These are phyloP conservation scores for Diarsia rubi DNA, from an alignment of 2,888 invertebrate genomes.

Conservation along the genomic window DNA sequence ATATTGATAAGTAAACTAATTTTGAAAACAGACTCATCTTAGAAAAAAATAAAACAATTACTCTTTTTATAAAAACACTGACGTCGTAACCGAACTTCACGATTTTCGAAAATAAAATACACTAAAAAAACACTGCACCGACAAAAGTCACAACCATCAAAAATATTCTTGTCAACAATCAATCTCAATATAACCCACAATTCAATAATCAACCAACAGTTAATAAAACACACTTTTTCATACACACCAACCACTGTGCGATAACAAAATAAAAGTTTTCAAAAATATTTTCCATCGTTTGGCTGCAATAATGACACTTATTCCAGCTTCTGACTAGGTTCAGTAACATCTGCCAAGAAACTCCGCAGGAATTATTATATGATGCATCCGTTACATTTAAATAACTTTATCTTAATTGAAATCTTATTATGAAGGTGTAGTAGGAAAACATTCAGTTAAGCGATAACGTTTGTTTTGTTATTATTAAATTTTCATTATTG, in stretches of 20 bases:
- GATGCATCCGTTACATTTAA: slow-evolving; percentile 81
- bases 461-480: slow-evolving; percentile 49
- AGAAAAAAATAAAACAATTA: background rate
- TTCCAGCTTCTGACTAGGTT: slow-evolving; percentile 65
- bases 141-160: slow-evolving; percentile 4
- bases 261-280: slow-evolving; percentile 43
- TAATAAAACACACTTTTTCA: slow-evolving; percentile 39
- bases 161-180: slow-evolving; percentile 24
- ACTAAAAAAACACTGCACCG: background rate
- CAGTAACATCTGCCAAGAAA: slow-evolving; percentile 80
- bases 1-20: slow-evolving; percentile 29
- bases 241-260: slow-evolving; percentile 16
- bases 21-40: background rate
- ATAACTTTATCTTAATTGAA: slow-evolving; percentile 83
- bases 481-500: slow-evolving; percentile 45
- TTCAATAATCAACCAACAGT: slow-evolving; percentile 28
- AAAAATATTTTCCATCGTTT: slow-evolving; percentile 74
- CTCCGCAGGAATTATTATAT: slow-evolving; percentile 79
- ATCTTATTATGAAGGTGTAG: slow-evolving; percentile 72
- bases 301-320: slow-evolving; percentile 73
- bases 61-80: background rate
- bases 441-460: slow-evolving; percentile 63
- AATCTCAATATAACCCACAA: slow-evolving; percentile 41
- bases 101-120: background rate
- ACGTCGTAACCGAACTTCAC: background rate